Evolutionary conservation across 2,797 vertebrate genomes (phyloP), one percentile per base, ranked within the genome.

Genomic region (Epinephelus awoara): DNA sequence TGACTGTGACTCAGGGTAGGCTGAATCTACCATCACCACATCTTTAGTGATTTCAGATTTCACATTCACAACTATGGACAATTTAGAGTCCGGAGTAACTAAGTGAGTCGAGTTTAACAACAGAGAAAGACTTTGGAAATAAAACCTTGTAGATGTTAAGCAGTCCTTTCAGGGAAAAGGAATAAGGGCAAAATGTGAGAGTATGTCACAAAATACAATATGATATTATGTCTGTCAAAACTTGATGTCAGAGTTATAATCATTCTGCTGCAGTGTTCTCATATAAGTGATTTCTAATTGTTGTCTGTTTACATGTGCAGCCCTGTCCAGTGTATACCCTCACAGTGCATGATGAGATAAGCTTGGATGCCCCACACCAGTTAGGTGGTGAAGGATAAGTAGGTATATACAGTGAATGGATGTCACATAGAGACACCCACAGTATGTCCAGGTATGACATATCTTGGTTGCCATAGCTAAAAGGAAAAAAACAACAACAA

Each of bases 1-100:
- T 8, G 15, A 50, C 12, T 56, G 29, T 68, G 77, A 84, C 42
- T 84, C 57, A 80, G 57, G 54, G 42, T 13, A 55, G 47, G 23
- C 18, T 55, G 49, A 77, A 64, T 59, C n/a, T 58, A 17, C 7
- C 27, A 13, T 46, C 10, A 55, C 27, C 4, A 27, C 44, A 21
- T 40, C 17, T 69, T 52, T 49, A 21, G 47, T 42, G 5, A 57
- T 55, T 77, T 62, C 6, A 23, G n/a, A n/a, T n/a, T n/a, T n/a
- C n/a, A n/a, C n/a, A n/a, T n/a, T n/a, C n/a, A n/a, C n/a, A n/a
- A n/a, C n/a, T n/a, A n/a, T n/a, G n/a, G n/a, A n/a, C n/a, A n/a
- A n/a, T n/a, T n/a, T n/a, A n/a, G n/a, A n/a, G n/a, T n/a, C n/a
- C n/a, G n/a, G n/a, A n/a, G n/a, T n/a, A n/a, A n/a, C n/a, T n/a